Evolutionary conservation across 2,888 invertebrate species (phyloP), one percentile per base, ranked within the genome.

Genomic region (Neuroscelio doddi): DNA sequence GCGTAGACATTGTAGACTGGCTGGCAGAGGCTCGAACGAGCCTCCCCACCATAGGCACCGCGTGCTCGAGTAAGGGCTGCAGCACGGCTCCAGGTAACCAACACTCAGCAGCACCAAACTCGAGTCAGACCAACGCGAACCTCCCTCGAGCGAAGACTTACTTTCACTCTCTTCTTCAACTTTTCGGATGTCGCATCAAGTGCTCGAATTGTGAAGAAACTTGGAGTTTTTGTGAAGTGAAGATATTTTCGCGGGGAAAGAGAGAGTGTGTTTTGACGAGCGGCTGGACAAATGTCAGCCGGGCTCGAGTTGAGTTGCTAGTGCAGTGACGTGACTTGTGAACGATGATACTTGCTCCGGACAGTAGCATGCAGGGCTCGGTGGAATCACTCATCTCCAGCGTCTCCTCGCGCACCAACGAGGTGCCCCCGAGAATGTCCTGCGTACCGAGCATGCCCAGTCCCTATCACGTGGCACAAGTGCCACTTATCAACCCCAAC

Each of bases 321-420:
- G 75, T 75, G 74, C 53, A 73, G 75, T 75, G 75, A 59, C 61
- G 72, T 75, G 74, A 30, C 56, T 55, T 66, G 68, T 66, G 14
- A 34, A 14, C 8, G 52, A 91, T 91, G 90, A 87, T 87, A 76
- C 87, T 91, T 81, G 88, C 90, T 79, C 90, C 91, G 81, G 91
- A 91, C 84, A 91, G 90, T 84, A 89, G 88, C 76, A 87, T 87
- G 79, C 87, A 86, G 75, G 79, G 87, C 81, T 53, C 82, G 56
- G 87, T 86, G 1, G 85, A 85, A 69, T 85, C 89, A 57, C 86
- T 87, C 64, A 83, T 82, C 46, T 86, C 83, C 71, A 83, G 75
- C 71, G 78, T 86, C 74, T 86, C 87, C 78, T 74, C 77, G 44
- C 77, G 75, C 50, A 2, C 24, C 12, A 4, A 36, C 10, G 63